Evolutionary conservation across 2,888 invertebrate species (phyloP).

Genomic region (Epicampocera succincta): DNA sequence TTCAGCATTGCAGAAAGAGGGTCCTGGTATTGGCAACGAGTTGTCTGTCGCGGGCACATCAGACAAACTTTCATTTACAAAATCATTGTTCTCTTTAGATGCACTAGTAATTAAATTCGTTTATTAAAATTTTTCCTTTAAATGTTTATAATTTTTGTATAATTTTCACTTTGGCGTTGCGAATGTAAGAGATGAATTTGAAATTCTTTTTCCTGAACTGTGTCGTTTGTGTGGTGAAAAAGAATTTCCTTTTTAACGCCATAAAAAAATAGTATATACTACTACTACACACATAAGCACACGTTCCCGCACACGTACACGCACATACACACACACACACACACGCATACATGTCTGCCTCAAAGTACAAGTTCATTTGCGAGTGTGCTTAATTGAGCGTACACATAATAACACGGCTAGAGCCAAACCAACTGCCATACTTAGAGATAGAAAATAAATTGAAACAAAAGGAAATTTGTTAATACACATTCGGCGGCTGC

Average conservation of each 20-base stretch:
- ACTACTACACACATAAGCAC: too few species aligned
- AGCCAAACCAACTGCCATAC: constrained; percentile 11
- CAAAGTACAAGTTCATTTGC: constrained; percentile 1
- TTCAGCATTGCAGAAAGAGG: constrained; percentile 41
- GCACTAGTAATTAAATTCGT: constrained; percentile 1
- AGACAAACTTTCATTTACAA: background rate
- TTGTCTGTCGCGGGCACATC: background rate
- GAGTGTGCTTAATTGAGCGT: constrained; percentile 37
- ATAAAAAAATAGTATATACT: background rate
- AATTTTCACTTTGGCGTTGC: too few species aligned
- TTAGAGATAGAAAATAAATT: constrained; percentile 32
- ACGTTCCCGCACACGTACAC: too few species aligned
- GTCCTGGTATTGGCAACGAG: constrained; percentile 26
- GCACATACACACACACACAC: too few species aligned
- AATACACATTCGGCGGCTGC: constrained; percentile 52
- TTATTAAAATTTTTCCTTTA: constrained; percentile 7
- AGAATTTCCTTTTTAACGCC: constrained; percentile 30
- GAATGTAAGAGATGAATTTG: background rate
- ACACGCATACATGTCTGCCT: constrained; percentile 1
- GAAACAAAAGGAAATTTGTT: constrained; percentile 42
- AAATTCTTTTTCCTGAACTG: background rate
- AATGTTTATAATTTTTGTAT: too few species aligned
- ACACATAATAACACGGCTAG: constrained; percentile 23
- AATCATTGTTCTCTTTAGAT: background rate
- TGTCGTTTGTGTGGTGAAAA: constrained; percentile 17